Base-by-base conservation (phyloP, 2,797 vertebrate species). In the Pseudochaenichthys georgianus region DNA sequence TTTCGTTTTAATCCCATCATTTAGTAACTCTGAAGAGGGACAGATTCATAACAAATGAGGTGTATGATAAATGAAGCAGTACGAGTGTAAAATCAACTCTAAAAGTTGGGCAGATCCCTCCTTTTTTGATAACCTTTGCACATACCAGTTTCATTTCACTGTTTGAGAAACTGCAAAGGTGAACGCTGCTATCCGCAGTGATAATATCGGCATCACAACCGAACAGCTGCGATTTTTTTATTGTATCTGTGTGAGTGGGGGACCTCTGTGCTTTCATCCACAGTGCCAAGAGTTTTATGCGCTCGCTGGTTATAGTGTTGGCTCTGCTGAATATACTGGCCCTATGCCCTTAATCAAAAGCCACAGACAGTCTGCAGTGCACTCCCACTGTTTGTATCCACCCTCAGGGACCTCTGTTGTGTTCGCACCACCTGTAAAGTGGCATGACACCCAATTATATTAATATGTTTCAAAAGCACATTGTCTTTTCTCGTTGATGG, bases 341-440 rank as follows among this genome's bases (percentile, higher is more conserved):
- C 71, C 59, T 31, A 63, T 13, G 68, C 47, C 65, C 65, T 71
- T 57, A 87, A 83, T 83, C 80, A 78, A 65, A 81, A 70, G 5
- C 60, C 67, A 65, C 10, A 59, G 50, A 77, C 52, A 19, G 34
- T 66, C 60, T 2, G 46, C 46, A 1, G 13, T 17, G 13, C 42
- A 7, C 19, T 17, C 55, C 19, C 5, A 4, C 47, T 3, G 52
- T 42, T 50, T 9, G 48, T 23, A 6, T 34, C 68, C 34, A 23
- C 46, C 52, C 3, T 10, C 41, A 1, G 13, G 8, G 65, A 62
- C 45, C 46, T 55, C 23, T 28, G 15, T 4, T 46, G 47, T n/a
- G 34, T 38, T 38, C 28, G 57, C 12, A 13, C 16, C 0, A 8
- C 54, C 34, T 2, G 16, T 28, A 51, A 69, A 65, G 13, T 3